A percentile compares a stretch with the other conserved stretches of the same genome.
Conservation (phyloP, 1,140 invertebrate species). For the Aphelenchoides besseyi region DNA sequence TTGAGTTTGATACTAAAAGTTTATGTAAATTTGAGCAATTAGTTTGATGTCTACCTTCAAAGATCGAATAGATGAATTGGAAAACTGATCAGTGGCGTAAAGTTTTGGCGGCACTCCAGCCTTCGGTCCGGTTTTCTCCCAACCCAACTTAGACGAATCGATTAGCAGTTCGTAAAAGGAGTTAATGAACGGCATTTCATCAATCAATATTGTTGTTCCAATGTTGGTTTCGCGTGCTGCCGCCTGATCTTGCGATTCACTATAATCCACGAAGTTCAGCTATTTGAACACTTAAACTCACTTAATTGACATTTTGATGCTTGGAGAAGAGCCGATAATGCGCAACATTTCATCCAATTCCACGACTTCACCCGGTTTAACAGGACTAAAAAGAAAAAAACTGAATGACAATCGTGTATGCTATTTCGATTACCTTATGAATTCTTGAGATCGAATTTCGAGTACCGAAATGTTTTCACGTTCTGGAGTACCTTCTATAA, state of each 20-base stretch:
- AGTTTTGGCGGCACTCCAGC: background rate
- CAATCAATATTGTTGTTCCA: background rate
- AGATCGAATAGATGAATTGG: background rate
- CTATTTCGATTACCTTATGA: background rate
- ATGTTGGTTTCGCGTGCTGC: background rate
- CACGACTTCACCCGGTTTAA: background rate
- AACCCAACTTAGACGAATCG: background rate
- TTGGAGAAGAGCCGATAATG: background rate
- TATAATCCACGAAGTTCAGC: background rate
- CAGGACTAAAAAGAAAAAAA: background rate
- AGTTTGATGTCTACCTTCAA: background rate
- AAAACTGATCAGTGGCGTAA: background rate
- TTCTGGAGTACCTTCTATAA: background rate
- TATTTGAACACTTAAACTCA: background rate
- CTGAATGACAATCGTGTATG: background rate
- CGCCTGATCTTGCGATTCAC: conserved; percentile 4
- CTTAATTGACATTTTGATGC: background rate
- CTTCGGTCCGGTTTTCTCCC: background rate
- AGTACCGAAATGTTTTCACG: background rate
- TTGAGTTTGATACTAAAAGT: conserved; percentile 8
- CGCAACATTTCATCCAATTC: background rate
- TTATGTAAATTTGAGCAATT: background rate
- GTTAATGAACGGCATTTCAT: background rate
- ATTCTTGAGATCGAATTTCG: background rate
- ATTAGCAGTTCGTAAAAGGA: background rate